Evolutionary conservation across 2,888 invertebrate species (phyloP).

Genomic region (Caenorhabditis sp.): DNA sequence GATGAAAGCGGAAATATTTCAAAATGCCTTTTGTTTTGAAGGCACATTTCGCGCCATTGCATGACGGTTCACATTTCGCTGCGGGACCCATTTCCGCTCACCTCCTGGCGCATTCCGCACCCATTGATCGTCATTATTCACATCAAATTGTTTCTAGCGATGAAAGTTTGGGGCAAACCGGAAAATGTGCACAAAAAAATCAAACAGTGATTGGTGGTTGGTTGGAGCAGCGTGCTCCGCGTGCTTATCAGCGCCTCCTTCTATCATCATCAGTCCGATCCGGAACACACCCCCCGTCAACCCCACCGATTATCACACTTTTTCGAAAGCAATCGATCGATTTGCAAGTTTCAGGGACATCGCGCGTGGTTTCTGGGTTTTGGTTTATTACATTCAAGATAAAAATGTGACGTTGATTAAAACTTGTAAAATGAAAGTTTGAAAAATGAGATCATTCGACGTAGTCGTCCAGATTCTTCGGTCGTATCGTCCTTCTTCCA

Average conservation of each 20-base stretch:
- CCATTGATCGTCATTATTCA: conserved; percentile 25
- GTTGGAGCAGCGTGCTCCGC: too few relatives aligned
- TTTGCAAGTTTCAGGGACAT: too few relatives aligned
- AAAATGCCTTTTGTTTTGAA: too few relatives aligned
- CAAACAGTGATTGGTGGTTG: conserved; percentile 4
- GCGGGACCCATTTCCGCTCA: too few relatives aligned
- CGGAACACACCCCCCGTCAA: conserved; percentile 2
- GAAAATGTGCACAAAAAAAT: conserved; percentile 33
- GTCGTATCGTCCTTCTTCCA: conserved; percentile 16
- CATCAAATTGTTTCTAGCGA: background rate
- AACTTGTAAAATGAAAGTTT: background rate
- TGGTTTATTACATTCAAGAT: too few relatives aligned
- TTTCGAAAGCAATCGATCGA: too few relatives aligned
- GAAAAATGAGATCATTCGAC: conserved; percentile 20
- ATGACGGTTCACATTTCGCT: too few relatives aligned
- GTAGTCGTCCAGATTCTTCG: conserved; percentile 49
- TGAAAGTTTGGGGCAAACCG: conserved; percentile 11
- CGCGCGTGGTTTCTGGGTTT: background rate
- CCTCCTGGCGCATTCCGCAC: conserved; percentile 48
- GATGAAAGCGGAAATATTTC: too few relatives aligned
- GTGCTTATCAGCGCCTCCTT: conserved; percentile 36
- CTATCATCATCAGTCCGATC: background rate
- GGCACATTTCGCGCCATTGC: too few relatives aligned
- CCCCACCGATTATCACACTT: conserved; percentile 34
- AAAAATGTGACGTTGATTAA: background rate